phyloP scores from a whole-genome alignment of 2,113 vertebrate species.

The Dinomys branickii region DNA sequence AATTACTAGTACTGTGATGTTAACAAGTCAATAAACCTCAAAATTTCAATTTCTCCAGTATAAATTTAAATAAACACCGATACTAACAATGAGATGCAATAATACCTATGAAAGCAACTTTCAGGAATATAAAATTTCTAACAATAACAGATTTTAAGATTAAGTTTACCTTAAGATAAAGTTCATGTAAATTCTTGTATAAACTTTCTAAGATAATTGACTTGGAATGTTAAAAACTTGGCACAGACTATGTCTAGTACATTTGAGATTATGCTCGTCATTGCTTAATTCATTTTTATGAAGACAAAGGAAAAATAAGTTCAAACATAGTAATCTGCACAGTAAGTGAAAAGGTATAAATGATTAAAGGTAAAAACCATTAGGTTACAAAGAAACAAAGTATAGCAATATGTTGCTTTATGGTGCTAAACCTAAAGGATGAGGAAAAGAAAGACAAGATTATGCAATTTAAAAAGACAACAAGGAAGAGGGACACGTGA shows the following conservation, averaged over 20 bases:
- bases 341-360: not conserved
- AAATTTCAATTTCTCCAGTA: not conserved
- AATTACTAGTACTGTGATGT: not conserved
- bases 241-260: not conserved
- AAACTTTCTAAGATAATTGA: not conserved
- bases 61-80: not conserved
- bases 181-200: not conserved
- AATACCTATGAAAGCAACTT: not conserved
- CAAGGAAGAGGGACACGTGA: not conserved
- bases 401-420: not conserved
- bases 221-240: not conserved
- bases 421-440: not conserved
- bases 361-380: not conserved
- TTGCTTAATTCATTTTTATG: not conserved
- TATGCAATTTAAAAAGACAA: not conserved
- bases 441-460: not conserved
- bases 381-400: not conserved
- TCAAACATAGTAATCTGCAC: not conserved
- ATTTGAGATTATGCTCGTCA: not conserved
- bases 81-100: not conserved
- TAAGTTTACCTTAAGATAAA: not conserved
- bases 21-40: not conserved
- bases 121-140: not conserved
- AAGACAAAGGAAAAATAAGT: not conserved
- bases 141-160: not conserved